Evolutionary conservation across 2,113 vertebrate genomes (phyloP).

Genomic region (Ageneiosus marmoratus): DNA sequence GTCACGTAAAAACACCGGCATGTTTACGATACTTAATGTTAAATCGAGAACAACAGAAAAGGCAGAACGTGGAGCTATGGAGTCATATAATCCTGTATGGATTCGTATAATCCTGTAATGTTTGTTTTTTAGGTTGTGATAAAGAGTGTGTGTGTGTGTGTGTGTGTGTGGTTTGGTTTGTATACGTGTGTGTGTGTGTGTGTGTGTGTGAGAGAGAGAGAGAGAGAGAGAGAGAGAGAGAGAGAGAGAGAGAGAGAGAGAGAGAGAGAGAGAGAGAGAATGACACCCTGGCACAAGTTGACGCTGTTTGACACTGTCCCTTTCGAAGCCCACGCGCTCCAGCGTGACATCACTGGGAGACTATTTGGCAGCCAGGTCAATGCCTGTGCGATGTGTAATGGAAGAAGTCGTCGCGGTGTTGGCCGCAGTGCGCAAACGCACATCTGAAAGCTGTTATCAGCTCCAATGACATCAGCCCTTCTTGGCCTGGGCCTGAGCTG

Average conservation of each 20-base stretch:
- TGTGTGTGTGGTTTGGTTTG: background rate
- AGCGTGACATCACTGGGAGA: slow-evolving; percentile 56
- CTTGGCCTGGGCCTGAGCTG: slow-evolving; percentile 49
- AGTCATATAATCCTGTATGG: slow-evolving; percentile 25
- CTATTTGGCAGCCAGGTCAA: slow-evolving; percentile 54
- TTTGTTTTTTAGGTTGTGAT: slow-evolving; percentile 8
- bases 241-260: background rate
- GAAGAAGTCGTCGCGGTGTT: slow-evolving; percentile 57
- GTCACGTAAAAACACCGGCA: slow-evolving; percentile 13
- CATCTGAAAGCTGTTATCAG: slow-evolving; percentile 65
- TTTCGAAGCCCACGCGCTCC: slow-evolving; percentile 40
- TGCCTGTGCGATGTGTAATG: slow-evolving; percentile 61
- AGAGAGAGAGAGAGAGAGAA: background rate
- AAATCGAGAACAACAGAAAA: slow-evolving; percentile 7
- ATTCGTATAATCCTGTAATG: slow-evolving; percentile 29
- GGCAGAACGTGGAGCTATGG: slow-evolving; percentile 12
- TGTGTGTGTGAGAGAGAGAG: too few species aligned
- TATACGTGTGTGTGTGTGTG: background rate
- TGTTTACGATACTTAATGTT: slow-evolving; percentile 31
- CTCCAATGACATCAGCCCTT: slow-evolving; percentile 57
- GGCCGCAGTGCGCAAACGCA: slow-evolving; percentile 53
- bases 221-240: background rate
- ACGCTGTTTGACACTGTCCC: slow-evolving; percentile 41
- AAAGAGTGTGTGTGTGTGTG: slow-evolving; percentile 21
- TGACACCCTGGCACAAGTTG: slow-evolving; percentile 44